Percentiles rank a stretch among this genome's conserved stretches.
These are phyloP conservation scores for Siniperca scherzeri DNA, from an alignment of 2,797 vertebrate genomes.

Conservation along the genomic window DNA sequence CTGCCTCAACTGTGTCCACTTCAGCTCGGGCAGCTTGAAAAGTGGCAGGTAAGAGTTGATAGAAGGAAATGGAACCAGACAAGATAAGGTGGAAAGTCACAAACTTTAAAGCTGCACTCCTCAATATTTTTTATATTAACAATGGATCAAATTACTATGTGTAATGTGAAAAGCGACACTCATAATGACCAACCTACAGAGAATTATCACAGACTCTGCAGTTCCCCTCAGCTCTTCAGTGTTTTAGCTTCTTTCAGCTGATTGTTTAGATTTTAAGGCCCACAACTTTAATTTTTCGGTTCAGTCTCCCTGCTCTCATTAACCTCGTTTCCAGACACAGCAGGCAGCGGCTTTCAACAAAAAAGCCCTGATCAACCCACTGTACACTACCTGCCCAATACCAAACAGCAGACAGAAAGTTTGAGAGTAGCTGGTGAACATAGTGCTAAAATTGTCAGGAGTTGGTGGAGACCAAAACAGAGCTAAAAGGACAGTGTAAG, in stretches of 20 bases:
- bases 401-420: no score
- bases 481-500: no score
- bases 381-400: no score
- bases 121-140: background rate
- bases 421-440: no score
- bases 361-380: no score
- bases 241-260: background rate
- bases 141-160: background rate
- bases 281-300: no score
- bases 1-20: conserved; percentile 94
- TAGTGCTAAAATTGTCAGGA: no score
- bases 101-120: background rate
- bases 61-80: background rate
- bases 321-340: no score
- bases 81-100: background rate
- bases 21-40: conserved; percentile 89
- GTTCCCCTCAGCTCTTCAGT: background rate
- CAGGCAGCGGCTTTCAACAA: no score
- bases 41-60: conserved; percentile 85
- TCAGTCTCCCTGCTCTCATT: no score
- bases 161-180: background rate
- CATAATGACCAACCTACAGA: background rate
- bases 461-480: no score
- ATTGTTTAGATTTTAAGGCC: background rate
- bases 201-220: background rate